A percentile compares a stretch with the other conserved stretches of the same genome.
phyloP scores from a whole-genome alignment of 2,888 invertebrate species.

The Euphydryas editha region DNA sequence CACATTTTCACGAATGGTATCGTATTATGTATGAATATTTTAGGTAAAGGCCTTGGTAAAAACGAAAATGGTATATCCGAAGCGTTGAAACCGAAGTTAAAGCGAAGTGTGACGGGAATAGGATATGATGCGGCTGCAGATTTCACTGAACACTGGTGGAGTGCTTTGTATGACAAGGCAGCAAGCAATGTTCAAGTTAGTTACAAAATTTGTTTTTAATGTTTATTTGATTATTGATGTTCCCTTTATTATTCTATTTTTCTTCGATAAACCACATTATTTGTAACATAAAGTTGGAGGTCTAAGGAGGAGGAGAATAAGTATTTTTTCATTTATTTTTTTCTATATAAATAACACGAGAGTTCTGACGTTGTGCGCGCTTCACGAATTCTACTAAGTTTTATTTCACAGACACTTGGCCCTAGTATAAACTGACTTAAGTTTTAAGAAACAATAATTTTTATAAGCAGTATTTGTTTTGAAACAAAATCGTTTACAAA shows the following conservation, averaged over 20 bases:
- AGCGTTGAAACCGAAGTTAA: conserved; percentile 90
- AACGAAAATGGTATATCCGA: conserved; percentile 90
- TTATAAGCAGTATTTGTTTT: too few species aligned
- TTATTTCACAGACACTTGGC: too few species aligned
- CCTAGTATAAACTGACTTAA: too few species aligned
- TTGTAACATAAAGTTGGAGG: not conserved
- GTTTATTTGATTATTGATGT: not conserved
- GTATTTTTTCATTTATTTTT: too few species aligned
- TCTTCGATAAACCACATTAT: not conserved
- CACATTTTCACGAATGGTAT: not conserved
- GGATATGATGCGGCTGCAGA: conserved; percentile 90
- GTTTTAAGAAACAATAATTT: too few species aligned
- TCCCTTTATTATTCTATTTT: not conserved
- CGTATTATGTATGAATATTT: conserved; percentile 3
- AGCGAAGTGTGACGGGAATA: conserved; percentile 90
- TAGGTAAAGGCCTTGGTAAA: conserved; percentile 93
- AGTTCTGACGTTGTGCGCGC: too few species aligned
- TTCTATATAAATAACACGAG: too few species aligned
- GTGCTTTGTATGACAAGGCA: conserved; percentile 89
- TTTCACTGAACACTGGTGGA: conserved; percentile 94
- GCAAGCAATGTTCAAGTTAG: conserved; percentile 86
- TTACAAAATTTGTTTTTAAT: not conserved
- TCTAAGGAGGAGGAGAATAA: too few species aligned
- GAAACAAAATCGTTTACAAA: too few species aligned
- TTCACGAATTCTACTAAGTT: too few species aligned